phyloP scores from a whole-genome alignment of 2,113 vertebrate species.

The Notechis scutatus region DNA sequence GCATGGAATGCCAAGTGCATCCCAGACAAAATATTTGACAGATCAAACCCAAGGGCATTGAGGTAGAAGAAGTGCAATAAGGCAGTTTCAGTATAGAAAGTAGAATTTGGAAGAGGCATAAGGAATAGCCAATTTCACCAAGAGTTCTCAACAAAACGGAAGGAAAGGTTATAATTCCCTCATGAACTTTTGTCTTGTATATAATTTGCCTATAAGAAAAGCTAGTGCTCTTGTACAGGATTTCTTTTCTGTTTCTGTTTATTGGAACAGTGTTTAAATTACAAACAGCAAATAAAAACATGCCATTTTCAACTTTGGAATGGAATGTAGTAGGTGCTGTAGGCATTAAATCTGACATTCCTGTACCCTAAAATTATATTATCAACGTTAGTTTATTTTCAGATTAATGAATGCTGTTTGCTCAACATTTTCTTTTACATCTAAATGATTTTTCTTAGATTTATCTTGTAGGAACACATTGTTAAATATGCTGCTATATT shows the following conservation, averaged over 20 bases:
- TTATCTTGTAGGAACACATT: background rate
- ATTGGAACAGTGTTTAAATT: background rate
- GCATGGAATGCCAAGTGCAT: too few species aligned
- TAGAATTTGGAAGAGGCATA: background rate
- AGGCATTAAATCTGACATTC: background rate
- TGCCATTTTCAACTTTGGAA: background rate
- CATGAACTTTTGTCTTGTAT: background rate
- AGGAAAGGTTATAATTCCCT: background rate
- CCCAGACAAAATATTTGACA: background rate
- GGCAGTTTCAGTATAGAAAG: background rate
- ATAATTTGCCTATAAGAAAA: background rate
- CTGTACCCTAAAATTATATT: background rate
- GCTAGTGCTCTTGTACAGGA: background rate
- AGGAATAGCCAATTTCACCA: background rate
- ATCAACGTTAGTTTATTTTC: background rate
- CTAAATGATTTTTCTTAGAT: background rate
- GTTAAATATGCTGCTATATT: constrained; percentile 7
- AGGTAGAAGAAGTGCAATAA: background rate
- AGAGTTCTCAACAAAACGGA: background rate
- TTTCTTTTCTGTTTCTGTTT: background rate
- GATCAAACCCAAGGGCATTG: background rate
- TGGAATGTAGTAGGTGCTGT: background rate
- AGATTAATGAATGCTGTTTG: background rate
- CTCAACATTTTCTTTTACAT: constrained; percentile 20
- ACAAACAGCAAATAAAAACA: background rate